Evolutionary conservation across 2,797 vertebrate species (phyloP).

Genomic region (Enteromius afrohamiltoni): DNA sequence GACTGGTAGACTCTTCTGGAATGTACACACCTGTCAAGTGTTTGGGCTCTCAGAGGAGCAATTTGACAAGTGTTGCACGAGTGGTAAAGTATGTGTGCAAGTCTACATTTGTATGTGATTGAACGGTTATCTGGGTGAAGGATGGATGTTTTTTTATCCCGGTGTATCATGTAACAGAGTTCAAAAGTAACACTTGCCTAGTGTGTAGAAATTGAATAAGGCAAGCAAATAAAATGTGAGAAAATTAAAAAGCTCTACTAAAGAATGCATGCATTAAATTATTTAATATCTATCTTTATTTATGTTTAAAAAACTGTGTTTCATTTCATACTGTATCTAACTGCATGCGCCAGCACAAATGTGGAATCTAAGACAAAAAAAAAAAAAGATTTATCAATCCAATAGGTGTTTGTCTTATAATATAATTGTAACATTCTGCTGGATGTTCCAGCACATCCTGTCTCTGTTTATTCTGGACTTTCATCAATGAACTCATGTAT

Average conservation of each 20-base stretch:
- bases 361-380: not conserved
- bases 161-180: not conserved
- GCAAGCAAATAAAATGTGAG: not conserved
- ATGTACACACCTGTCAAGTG: conserved; percentile 15
- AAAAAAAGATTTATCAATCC: not conserved
- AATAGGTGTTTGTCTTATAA: not conserved
- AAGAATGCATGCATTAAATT: not conserved
- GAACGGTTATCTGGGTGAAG: not conserved
- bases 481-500: too few species aligned
- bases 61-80: conserved; percentile 4
- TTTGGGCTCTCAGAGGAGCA: not conserved
- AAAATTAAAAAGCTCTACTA: not conserved
- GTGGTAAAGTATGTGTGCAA: not conserved
- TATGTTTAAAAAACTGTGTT: not conserved
- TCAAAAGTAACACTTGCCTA: not conserved
- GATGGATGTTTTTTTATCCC: not conserved
- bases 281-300: not conserved
- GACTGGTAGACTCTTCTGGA: not conserved
- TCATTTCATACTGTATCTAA: not conserved
- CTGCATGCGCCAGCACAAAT: not conserved
- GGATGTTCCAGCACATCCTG: too few species aligned
- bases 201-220: not conserved
- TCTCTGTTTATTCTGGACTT: too few species aligned
- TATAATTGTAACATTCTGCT: too few species aligned
- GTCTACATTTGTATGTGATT: not conserved